Percentiles rank a stretch among this genome's conserved stretches.
Conservation (phyloP, 2,113 vertebrate species). For the Ascaphus truei region DNA sequence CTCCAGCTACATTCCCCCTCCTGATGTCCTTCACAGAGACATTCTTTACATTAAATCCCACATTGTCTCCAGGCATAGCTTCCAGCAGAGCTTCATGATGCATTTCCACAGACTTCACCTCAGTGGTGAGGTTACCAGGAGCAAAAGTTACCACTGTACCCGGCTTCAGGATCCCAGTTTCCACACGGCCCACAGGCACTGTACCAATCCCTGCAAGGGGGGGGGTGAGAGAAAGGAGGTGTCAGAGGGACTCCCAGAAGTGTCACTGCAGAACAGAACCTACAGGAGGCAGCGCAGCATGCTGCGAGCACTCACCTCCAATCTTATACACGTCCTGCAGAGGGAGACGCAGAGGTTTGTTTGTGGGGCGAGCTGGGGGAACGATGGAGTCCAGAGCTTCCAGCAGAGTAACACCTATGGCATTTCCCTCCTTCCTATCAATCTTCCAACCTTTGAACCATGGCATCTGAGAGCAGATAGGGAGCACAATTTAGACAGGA, state of each 20-base stretch:
- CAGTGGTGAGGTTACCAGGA: slow-evolving; percentile 20
- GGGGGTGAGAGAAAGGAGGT: not conserved
- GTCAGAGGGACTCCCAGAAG: not conserved
- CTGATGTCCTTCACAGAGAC: slow-evolving; percentile 41
- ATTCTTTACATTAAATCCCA: slow-evolving; percentile 45
- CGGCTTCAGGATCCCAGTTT: slow-evolving; percentile 41
- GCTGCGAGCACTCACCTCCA: slow-evolving; percentile 29
- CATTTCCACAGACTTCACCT: slow-evolving; percentile 49
- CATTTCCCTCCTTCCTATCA: slow-evolving; percentile 64
- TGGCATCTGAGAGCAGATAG: slow-evolving; percentile 66
- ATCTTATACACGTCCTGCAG: slow-evolving; percentile 45
- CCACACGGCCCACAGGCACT: slow-evolving; percentile 35
- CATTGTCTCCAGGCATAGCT: slow-evolving; percentile 32
- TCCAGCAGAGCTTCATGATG: slow-evolving; percentile 36
- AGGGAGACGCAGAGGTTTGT: slow-evolving; percentile 38
- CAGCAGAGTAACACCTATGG: slow-evolving; percentile 59
- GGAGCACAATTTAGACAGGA: not conserved
- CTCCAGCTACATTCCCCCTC: slow-evolving; percentile 36
- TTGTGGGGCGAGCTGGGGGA: slow-evolving; percentile 30
- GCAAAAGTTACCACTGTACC: slow-evolving; percentile 39
- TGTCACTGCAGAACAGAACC: too few relatives aligned
- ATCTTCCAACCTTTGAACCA: slow-evolving; percentile 79
- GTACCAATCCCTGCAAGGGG: slow-evolving; percentile 27
- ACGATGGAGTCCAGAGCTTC: slow-evolving; percentile 71
- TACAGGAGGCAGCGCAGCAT: too few relatives aligned